A percentile compares a stretch with the other conserved stretches of the same genome.
phyloP scores from a whole-genome alignment of 2,888 invertebrate species.

The Aleiodes leptofemur region DNA sequence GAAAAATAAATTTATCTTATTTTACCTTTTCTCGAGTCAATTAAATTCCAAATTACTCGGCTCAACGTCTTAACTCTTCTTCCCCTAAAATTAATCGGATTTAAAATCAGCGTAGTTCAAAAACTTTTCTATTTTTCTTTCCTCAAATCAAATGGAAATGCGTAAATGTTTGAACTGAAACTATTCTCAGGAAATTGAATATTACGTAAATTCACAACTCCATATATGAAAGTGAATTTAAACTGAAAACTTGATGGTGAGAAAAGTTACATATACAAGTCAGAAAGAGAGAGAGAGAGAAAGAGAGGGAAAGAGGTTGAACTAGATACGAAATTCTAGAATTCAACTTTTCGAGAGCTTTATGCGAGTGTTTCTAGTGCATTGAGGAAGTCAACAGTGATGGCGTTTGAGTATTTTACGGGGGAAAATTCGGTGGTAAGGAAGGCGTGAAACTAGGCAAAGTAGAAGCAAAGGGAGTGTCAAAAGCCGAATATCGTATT shows the following conservation, averaged over 20 bases:
- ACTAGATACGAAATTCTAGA: constrained; percentile 25
- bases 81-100: too few species aligned
- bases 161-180: constrained; percentile 3
- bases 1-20: too few species aligned
- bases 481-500: constrained; percentile 14
- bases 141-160: too few species aligned
- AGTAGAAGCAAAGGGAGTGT: background rate
- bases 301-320: background rate
- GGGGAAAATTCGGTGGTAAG: constrained; percentile 5
- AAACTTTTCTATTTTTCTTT: too few species aligned
- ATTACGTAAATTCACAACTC: constrained; percentile 12
- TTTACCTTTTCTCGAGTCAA: too few species aligned
- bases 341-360: constrained; percentile 14
- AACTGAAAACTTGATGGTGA: constrained; percentile 4
- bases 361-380: constrained; percentile 21
- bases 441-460: constrained; percentile 25
- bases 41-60: too few species aligned
- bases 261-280: constrained; percentile 26
- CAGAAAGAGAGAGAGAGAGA: background rate
- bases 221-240: constrained; percentile 3
- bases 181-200: constrained; percentile 7
- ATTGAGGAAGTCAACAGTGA: constrained; percentile 25
- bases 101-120: too few species aligned
- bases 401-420: constrained; percentile 10
- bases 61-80: too few species aligned